These are phyloP conservation scores for Caenorhabditis sinica DNA, from an alignment of 2,888 invertebrate genomes.

Conservation along the genomic window DNA sequence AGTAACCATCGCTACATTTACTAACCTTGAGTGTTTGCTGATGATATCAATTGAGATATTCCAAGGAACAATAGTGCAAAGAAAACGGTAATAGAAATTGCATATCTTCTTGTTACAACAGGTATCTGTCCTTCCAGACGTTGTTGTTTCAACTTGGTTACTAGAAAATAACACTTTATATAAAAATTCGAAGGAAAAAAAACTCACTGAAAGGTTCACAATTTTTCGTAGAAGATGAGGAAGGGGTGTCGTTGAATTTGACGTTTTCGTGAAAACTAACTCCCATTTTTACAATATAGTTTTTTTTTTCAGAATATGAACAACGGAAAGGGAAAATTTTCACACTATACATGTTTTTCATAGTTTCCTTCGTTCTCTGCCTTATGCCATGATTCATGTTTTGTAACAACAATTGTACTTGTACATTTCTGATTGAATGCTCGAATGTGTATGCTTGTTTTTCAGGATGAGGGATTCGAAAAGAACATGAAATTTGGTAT, in stretches of 20 bases:
- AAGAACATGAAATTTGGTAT: too few species aligned
- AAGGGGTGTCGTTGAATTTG: conserved; percentile 18
- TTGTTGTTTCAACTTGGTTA: conserved; percentile 47
- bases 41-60: conserved; percentile 43
- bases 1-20: not conserved
- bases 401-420: conserved; percentile 16
- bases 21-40: conserved; percentile 54
- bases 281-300: conserved; percentile 28
- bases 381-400: conserved; percentile 39
- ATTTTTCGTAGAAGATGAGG: not conserved
- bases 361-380: conserved; percentile 3
- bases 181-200: not conserved
- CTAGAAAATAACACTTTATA: not conserved
- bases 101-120: conserved; percentile 10
- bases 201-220: conserved; percentile 24
- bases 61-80: conserved; percentile 54
- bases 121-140: conserved; percentile 39
- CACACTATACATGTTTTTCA: conserved; percentile 15
- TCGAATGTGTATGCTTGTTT: too few species aligned
- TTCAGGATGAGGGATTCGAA: too few species aligned
- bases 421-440: not conserved
- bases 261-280: conserved; percentile 50
- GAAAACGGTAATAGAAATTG: conserved; percentile 54
- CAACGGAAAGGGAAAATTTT: not conserved
- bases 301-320: not conserved